Evolutionary conservation across 2,113 vertebrate species (phyloP), one percentile per base, ranked within the genome.

Genomic region (Gallinago jamesoni): DNA sequence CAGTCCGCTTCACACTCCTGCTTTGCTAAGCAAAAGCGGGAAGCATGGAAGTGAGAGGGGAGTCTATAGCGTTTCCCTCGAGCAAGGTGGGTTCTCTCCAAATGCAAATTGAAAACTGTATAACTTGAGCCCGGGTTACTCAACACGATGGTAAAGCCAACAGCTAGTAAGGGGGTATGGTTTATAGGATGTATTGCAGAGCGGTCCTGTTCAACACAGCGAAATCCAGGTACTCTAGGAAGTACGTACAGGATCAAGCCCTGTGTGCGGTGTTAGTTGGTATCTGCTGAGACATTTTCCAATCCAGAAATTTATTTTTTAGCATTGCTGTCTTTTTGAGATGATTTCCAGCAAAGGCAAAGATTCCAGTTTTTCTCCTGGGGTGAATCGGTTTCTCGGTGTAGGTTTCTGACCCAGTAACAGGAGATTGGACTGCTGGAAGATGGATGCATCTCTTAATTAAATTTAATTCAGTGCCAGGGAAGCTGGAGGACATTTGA

Each of bases 121-220:
- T 24, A 28, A 10, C 5, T 31, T 41, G 22, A 45, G 4, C 25
- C n/a, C 8, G 4, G 4, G n/a, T 47, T 57, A 13, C 30, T 66
- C 28, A 19, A 11, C 10, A 2, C 6, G 6, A 13, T 7, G 14
- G 20, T 43, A 21, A 43, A 70, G 10, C 14, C 20, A 47, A 8
- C 17, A 16, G 39, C 31, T 8, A 45, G 37, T 10, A 28, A 24
- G n/a, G n/a, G 21, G 25, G 16, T 56, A 2, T 9, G 1, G 1
- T 25, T 77, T 63, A 8, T 83, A 8, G 10, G 19, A 2, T 3
- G 12, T 41, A 7, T 79, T 66, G 41, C 41, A 25, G 43, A 41
- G 30, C 14, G 48, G 12, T 19, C 11, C 6, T 0, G 0, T 53
- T 86, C 28, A 69, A 4, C 30, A 2, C 0, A 0, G 25, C n/a